Evolutionary conservation across 2,113 vertebrate genomes (phyloP).

Genomic region (Mustela nigripes): DNA sequence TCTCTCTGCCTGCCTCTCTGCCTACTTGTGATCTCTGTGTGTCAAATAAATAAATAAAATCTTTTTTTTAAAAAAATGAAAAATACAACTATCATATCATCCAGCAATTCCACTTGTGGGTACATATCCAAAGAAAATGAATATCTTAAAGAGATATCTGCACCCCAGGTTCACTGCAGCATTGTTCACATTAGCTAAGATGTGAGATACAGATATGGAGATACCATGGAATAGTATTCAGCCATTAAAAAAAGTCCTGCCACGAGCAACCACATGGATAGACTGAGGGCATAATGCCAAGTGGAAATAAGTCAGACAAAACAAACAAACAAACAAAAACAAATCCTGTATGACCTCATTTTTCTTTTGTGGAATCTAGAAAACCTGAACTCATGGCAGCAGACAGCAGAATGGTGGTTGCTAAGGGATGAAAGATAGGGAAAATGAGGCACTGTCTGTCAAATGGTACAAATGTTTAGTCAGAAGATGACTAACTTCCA

Average conservation of each 20-base stretch:
- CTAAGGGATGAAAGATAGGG: background rate
- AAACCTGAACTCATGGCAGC: background rate
- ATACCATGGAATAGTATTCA: background rate
- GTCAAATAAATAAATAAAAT: no score
- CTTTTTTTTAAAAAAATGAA: no score
- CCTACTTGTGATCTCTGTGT: no score
- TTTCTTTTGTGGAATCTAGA: background rate
- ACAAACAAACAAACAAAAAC: background rate
- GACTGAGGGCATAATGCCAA: background rate
- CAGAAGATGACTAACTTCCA: background rate
- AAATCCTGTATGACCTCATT: background rate
- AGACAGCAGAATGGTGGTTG: background rate
- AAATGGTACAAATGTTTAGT: background rate
- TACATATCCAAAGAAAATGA: background rate
- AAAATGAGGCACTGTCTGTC: background rate
- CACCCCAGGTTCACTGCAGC: background rate
- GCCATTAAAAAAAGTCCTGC: background rate
- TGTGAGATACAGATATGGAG: background rate
- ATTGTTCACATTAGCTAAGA: background rate
- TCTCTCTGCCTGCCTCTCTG: no score
- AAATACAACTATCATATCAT: background rate
- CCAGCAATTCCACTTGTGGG: background rate
- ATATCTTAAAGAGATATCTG: background rate
- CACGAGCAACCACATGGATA: background rate
- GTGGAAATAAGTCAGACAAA: background rate